These are phyloP conservation scores for Yponomeuta malinellus DNA, from an alignment of 2,888 invertebrate genomes.

Conservation along the genomic window DNA sequence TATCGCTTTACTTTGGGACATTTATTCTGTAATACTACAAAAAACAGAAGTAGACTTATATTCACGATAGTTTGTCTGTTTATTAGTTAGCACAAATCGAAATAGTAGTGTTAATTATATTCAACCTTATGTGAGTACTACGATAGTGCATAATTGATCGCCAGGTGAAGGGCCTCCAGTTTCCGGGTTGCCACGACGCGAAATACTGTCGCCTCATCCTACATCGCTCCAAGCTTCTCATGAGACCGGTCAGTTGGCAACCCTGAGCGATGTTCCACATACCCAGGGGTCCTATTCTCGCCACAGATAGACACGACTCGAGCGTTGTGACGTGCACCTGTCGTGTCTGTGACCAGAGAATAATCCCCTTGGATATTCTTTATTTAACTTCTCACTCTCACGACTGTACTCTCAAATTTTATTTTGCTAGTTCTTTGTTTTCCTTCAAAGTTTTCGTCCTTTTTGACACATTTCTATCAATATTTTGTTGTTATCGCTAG, in stretches of 20 bases:
- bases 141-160: constrained; percentile 34
- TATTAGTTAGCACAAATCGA: neutral
- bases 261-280: neutral
- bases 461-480: neutral
- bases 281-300: neutral
- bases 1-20: constrained; percentile 19
- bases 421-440: constrained; percentile 25
- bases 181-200: constrained; percentile 96
- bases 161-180: constrained; percentile 96
- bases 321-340: neutral
- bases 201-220: constrained; percentile 96
- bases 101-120: neutral
- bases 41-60: neutral
- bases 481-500: constrained; percentile 2
- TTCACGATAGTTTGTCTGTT: neutral
- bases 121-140: neutral
- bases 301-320: neutral
- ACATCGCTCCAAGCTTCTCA: constrained; percentile 96
- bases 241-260: constrained; percentile 92
- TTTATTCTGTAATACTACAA: neutral
- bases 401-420: neutral
- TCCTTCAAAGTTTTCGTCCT: neutral
- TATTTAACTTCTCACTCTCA: neutral
- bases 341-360: neutral
- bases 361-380: neutral